Conservation (phyloP, 92 coral and sea anemone genomes). For the Nematostella vectensis region DNA sequence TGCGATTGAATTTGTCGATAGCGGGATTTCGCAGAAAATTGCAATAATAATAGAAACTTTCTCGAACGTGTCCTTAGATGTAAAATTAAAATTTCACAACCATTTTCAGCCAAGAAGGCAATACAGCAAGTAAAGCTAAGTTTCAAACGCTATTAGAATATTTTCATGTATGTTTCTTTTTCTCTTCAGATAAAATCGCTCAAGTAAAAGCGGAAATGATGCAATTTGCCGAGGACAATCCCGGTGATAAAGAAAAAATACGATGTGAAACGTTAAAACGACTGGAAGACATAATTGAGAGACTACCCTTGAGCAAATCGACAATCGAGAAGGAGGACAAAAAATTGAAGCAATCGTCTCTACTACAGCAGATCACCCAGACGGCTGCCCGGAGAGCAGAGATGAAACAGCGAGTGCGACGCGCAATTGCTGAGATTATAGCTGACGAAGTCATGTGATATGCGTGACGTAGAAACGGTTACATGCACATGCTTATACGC, state of each 20-base stretch:
- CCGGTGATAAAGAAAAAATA: slow-evolving; percentile 54
- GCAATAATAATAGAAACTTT: too few relatives aligned
- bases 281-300: slow-evolving; percentile 73
- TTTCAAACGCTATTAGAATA: too few relatives aligned
- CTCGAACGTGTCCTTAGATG: too few relatives aligned
- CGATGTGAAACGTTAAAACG: slow-evolving; percentile 67
- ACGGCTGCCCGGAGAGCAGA: slow-evolving; percentile 54
- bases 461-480: too few relatives aligned
- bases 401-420: slow-evolving; percentile 57
- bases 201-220: slow-evolving; percentile 71
- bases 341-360: slow-evolving; percentile 59
- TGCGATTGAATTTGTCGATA: too few relatives aligned
- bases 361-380: slow-evolving; percentile 51
- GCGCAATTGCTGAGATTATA: slow-evolving; percentile 81
- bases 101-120: too few relatives aligned
- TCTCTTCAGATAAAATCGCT: slow-evolving; percentile 52
- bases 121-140: too few relatives aligned
- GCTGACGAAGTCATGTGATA: slow-evolving; percentile 69
- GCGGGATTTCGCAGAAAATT: too few relatives aligned
- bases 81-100: too few relatives aligned
- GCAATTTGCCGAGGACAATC: slow-evolving; percentile 60
- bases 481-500: too few relatives aligned
- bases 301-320: slow-evolving; percentile 68
- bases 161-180: too few relatives aligned
- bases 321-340: slow-evolving; percentile 55